Percentiles rank a stretch among this genome's conserved stretches.
phyloP scores from a whole-genome alignment of 2,888 invertebrate genomes.

The Phoenoteleia sp. region DNA sequence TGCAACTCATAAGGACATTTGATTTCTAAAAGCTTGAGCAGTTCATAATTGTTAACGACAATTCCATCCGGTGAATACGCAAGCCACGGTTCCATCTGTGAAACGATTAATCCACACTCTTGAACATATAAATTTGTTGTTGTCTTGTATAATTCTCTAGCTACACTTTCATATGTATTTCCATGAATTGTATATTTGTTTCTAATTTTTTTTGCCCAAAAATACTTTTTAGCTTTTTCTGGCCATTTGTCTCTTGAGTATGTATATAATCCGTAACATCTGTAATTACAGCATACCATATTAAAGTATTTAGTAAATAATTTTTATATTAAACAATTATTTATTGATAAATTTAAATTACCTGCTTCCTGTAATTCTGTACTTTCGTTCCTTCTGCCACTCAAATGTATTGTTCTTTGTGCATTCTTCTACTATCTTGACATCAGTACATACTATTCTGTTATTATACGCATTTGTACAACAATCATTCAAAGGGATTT shows the following conservation, averaged over 20 bases:
- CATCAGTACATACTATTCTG: too few species aligned
- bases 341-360: slow-evolving; percentile 14
- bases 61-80: slow-evolving; percentile 37
- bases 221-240: slow-evolving; percentile 37
- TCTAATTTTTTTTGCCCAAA: slow-evolving; percentile 39
- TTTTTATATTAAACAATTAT: too few species aligned
- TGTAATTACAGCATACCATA: too few species aligned
- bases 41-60: background rate
- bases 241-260: slow-evolving; percentile 49
- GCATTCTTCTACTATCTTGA: too few species aligned
- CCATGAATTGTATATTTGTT: slow-evolving; percentile 39
- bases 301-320: too few species aligned
- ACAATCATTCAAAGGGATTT: too few species aligned
- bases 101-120: slow-evolving; percentile 35
- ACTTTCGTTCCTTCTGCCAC: too few species aligned
- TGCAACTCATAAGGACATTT: slow-evolving; percentile 20
- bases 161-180: background rate
- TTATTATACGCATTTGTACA: too few species aligned
- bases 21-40: slow-evolving; percentile 21
- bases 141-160: slow-evolving; percentile 1
- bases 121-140: background rate
- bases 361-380: too few species aligned
- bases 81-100: slow-evolving; percentile 6
- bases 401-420: too few species aligned
- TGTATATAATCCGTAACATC: slow-evolving; percentile 49